A percentile compares a stretch with the other conserved stretches of the same genome.
Conservation (phyloP, 2,113 vertebrate species). For the Poeciliopsis prolifica region DNA sequence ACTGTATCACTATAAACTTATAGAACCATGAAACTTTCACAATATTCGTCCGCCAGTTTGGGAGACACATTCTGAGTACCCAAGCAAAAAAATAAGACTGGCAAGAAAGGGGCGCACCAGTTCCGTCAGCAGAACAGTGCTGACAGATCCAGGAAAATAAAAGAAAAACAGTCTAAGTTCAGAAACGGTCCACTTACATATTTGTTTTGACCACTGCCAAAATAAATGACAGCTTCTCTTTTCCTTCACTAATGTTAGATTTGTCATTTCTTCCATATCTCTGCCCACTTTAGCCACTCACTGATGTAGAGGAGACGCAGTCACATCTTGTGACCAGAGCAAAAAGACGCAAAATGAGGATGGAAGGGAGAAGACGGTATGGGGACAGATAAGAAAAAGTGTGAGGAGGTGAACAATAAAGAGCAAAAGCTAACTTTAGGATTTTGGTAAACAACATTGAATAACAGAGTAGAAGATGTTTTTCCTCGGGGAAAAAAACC, state of each 20-base stretch:
- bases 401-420: background rate
- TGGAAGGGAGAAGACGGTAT: background rate
- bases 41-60: too few relatives aligned
- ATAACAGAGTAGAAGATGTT: too few relatives aligned
- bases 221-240: constrained; percentile 53
- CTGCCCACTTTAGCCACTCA: background rate
- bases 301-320: constrained; percentile 45
- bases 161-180: constrained; percentile 44
- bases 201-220: constrained; percentile 42
- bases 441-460: too few relatives aligned
- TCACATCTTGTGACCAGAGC: constrained; percentile 13
- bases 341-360: background rate
- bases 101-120: constrained; percentile 30
- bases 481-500: too few relatives aligned
- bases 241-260: constrained; percentile 27
- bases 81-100: constrained; percentile 36
- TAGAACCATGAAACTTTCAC: too few relatives aligned
- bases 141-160: constrained; percentile 53
- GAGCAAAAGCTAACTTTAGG: too few relatives aligned
- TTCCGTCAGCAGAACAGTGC: constrained; percentile 15
- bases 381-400: too few relatives aligned
- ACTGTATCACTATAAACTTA: too few relatives aligned
- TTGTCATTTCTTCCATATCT: constrained; percentile 17
- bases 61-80: constrained; percentile 17
- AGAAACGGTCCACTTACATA: constrained; percentile 30